Evolutionary conservation across 2,113 vertebrate species (phyloP).

Genomic region (Otolemur garnettii): DNA sequence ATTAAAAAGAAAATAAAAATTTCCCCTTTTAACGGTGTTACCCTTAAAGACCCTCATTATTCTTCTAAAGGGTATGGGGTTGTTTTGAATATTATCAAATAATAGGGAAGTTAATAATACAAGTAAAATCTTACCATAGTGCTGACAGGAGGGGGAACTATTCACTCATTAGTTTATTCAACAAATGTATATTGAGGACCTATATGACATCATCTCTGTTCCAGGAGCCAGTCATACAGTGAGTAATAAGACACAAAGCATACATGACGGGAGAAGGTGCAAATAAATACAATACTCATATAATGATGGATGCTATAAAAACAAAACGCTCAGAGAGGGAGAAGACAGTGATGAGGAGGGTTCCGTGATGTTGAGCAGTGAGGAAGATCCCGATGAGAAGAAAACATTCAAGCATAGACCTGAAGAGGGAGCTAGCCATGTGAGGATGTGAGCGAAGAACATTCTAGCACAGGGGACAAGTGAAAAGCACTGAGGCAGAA

Average conservation of each 20-base stretch:
- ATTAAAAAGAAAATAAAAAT: not conserved
- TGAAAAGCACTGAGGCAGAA: not conserved
- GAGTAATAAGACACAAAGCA: not conserved
- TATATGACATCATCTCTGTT: not conserved
- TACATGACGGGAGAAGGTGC: not conserved
- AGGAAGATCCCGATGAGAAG: not conserved
- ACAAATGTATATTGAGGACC: not conserved
- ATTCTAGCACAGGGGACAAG: not conserved
- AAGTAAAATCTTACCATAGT: not conserved
- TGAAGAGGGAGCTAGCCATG: not conserved
- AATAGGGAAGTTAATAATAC: not conserved
- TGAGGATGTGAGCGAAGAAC: not conserved
- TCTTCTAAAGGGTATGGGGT: not conserved
- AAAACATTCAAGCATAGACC: not conserved
- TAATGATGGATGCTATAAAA: not conserved
- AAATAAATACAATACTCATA: slow-evolving; percentile 27
- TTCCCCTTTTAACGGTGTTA: not conserved
- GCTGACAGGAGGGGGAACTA: not conserved
- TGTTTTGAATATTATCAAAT: slow-evolving; percentile 26
- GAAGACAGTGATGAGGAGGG: not conserved
- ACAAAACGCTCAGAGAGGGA: not conserved
- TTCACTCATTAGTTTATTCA: not conserved
- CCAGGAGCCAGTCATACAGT: not conserved
- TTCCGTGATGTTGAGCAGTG: not conserved
- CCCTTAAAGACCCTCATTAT: not conserved